Percentiles rank a stretch among this genome's conserved stretches.
Conservation (phyloP, 2,113 vertebrate genomes). For the Laticauda laticaudata region DNA sequence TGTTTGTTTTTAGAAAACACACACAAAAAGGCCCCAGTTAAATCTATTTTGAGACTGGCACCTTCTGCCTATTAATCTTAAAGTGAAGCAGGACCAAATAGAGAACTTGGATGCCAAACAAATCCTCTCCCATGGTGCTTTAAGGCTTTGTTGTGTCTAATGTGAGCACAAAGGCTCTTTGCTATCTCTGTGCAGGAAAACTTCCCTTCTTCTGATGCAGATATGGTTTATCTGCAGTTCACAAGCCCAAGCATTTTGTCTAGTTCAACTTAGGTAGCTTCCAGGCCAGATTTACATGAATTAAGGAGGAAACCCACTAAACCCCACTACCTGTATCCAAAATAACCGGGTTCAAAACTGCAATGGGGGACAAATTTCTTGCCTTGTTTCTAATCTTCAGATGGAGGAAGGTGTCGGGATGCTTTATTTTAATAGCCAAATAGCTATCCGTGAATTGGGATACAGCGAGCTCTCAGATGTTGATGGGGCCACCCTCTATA, state of each 20-base stretch:
- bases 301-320: background rate
- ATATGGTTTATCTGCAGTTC: background rate
- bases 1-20: background rate
- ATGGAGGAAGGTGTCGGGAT: conserved; percentile 67
- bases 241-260: background rate
- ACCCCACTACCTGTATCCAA: no score
- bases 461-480: conserved; percentile 66
- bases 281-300: background rate
- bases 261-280: no score
- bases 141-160: background rate
- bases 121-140: background rate
- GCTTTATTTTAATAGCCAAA: conserved; percentile 67
- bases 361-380: background rate
- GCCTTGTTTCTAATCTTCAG: conserved; percentile 42
- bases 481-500: conserved; percentile 68
- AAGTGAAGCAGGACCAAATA: background rate
- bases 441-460: conserved; percentile 58
- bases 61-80: background rate
- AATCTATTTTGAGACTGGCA: background rate
- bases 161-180: background rate
- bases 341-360: background rate
- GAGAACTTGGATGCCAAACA: background rate
- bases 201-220: background rate
- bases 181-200: background rate
- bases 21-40: background rate